These are phyloP conservation scores for Hucho hucho DNA, from an alignment of 2,113 vertebrate species.

Conservation along the genomic window DNA sequence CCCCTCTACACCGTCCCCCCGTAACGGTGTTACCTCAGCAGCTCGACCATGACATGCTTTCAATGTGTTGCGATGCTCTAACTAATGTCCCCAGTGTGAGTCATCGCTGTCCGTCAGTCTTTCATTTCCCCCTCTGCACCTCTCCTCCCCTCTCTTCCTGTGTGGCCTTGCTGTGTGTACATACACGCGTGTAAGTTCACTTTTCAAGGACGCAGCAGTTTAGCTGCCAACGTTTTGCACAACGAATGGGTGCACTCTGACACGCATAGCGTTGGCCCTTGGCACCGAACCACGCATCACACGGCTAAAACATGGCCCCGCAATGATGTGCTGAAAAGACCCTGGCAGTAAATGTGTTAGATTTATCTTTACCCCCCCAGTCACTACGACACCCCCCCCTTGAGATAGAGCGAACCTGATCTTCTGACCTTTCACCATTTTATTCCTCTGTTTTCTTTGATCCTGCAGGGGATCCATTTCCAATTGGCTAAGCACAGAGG, in stretches of 20 bases:
- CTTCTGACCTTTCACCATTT: constrained; percentile 65
- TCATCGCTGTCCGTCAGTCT: background rate
- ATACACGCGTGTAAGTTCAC: background rate
- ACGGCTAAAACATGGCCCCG: constrained; percentile 36
- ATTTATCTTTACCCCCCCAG: constrained; percentile 61
- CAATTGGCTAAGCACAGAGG: constrained; percentile 32
- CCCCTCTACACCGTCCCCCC: constrained; percentile 1
- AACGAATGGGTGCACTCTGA: constrained; percentile 13
- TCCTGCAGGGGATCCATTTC: constrained; percentile 55
- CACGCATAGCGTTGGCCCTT: background rate
- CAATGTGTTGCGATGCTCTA: constrained; percentile 36
- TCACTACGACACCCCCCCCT: constrained; percentile 33
- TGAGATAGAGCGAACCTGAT: constrained; percentile 57
- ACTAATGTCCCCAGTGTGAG: background rate
- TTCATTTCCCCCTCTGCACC: constrained; percentile 5
- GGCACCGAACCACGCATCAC: constrained; percentile 6
- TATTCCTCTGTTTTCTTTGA: constrained; percentile 67
- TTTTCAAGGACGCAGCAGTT: constrained; percentile 14
- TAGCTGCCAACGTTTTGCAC: constrained; percentile 3
- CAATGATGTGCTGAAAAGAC: constrained; percentile 63
- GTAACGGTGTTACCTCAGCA: constrained; percentile 14
- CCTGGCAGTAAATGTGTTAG: constrained; percentile 58
- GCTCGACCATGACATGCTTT: constrained; percentile 33
- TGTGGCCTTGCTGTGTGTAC: background rate
- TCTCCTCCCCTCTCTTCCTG: background rate